Percentiles rank a stretch among this genome's conserved stretches.
These are phyloP conservation scores for Drosophila quasianomalipes DNA, from an alignment of 2,888 invertebrate species.

Conservation along the genomic window DNA sequence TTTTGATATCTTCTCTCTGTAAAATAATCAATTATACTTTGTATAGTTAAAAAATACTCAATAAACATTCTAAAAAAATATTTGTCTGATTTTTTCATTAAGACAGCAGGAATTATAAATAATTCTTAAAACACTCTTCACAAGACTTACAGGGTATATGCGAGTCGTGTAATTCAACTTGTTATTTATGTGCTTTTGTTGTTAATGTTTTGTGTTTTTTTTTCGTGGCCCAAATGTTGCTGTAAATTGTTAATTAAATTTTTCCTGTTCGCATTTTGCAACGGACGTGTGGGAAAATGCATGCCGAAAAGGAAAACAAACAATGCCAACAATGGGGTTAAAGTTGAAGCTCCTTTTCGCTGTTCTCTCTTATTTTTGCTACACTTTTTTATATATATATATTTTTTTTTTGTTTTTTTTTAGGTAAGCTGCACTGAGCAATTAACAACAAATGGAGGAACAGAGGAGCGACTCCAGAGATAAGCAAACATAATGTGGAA, in stretches of 20 bases:
- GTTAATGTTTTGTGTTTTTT: conserved; percentile 12
- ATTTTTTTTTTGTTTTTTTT: conserved; percentile 11
- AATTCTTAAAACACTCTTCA: too few species aligned
- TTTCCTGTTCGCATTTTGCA: conserved; percentile 60
- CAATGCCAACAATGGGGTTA: conserved; percentile 37
- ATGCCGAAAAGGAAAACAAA: conserved; percentile 41
- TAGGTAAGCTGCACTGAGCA: conserved; percentile 53
- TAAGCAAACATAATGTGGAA: conserved; percentile 51
- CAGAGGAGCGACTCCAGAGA: conserved; percentile 19
- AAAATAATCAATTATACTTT: background rate
- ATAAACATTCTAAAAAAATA: background rate
- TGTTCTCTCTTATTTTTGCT: background rate
- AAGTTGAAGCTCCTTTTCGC: conserved; percentile 48
- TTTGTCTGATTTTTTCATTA: background rate
- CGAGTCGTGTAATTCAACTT: background rate
- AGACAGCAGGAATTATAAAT: background rate
- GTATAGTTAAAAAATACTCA: background rate
- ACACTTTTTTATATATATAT: background rate
- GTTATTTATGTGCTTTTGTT: conserved; percentile 4
- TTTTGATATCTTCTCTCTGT: background rate
- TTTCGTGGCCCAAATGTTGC: conserved; percentile 63
- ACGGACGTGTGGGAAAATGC: conserved; percentile 64
- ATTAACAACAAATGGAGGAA: conserved; percentile 55
- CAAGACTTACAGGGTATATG: conserved; percentile 20
- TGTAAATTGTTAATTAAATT: conserved; percentile 79